Evolutionary conservation across 2,113 vertebrate genomes (phyloP), one percentile per base, ranked within the genome.

Genomic region (Pleuronectes platessa): DNA sequence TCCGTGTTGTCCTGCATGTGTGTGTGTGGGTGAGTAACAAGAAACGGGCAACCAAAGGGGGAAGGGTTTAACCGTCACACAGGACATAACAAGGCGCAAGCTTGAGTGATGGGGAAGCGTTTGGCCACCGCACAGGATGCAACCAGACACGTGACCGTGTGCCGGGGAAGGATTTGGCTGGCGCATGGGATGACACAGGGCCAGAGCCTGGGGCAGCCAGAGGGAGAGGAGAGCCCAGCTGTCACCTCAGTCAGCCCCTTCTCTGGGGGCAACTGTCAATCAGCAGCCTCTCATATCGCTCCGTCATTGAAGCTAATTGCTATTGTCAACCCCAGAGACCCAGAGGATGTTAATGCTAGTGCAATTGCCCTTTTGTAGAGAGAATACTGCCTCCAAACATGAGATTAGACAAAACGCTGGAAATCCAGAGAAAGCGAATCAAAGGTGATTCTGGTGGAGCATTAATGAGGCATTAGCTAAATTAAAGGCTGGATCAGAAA

Each of bases 231-330:
- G 84, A 88, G 86, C 87, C 93, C 93, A 93, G 91, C 93, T 93
- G 93, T 93, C 92, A 92, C 90, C 90, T 92, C 92, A 92, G 87
- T 89, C 92, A 91, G 92, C 81, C 86, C 85, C 85, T 90, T 91
- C 92, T 93, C 89, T 90, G 91, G 92, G 90, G 91, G 88, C 89
- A 78, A 90, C 89, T 92, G 90, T 92, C 91, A 93, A 91, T 93
- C 93, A 92, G 81, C 86, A 72, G 87, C 67, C 78, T 77, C 90
- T 92, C 88, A 89, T 92, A 90, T 93, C 81, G 86, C 84, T 61
- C 86, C 55, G 85, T 89, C 91, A 92, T 93, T 92, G 92, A 94
- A 89, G 90, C 91, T 92, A 92, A 93, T 93, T 91, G 87, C 90
- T 91, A 90, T 92, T 92, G 90, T 92, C 91, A 93, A 88, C 90